A percentile compares a stretch with the other conserved stretches of the same genome.
Conservation (phyloP, 2,113 vertebrate genomes). For the Anas platyrhynchos region DNA sequence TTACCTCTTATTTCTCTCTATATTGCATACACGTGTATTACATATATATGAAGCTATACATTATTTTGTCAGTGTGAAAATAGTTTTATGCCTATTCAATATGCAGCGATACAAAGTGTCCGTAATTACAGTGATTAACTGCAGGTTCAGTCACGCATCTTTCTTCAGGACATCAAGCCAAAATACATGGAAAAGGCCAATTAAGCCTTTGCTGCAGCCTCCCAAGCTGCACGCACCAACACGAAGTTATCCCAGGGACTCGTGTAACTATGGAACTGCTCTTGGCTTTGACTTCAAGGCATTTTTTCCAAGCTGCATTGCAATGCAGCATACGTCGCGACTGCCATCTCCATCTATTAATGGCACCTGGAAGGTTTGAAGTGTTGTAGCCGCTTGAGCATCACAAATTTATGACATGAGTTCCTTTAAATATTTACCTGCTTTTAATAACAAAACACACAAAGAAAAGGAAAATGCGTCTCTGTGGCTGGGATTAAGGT, state of each 20-base stretch:
- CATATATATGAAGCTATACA: not conserved
- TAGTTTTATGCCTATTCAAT: not conserved
- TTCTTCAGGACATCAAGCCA: not conserved
- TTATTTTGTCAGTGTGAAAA: not conserved
- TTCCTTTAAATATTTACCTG: not conserved
- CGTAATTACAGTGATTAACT: not conserved
- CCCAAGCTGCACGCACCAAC: not conserved
- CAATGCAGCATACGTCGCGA: accelerated
- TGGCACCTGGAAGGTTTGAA: not conserved
- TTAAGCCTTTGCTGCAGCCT: not conserved
- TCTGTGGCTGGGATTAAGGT: not conserved
- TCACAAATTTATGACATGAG: not conserved
- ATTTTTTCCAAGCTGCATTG: not conserved
- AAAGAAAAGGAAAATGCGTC: accelerated
- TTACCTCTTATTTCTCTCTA: not conserved
- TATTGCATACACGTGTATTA: not conserved
- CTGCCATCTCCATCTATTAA: not conserved
- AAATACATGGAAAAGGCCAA: not conserved
- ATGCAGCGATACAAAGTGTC: not conserved
- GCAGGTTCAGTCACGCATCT: not conserved
- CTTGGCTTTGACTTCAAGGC: not conserved
- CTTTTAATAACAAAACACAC: not conserved
- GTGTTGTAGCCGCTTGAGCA: not conserved
- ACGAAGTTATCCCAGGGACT: not conserved
- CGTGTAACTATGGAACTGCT: accelerated